These are phyloP conservation scores for Rissa tridactyla DNA, from an alignment of 2,113 vertebrate species.

Conservation along the genomic window DNA sequence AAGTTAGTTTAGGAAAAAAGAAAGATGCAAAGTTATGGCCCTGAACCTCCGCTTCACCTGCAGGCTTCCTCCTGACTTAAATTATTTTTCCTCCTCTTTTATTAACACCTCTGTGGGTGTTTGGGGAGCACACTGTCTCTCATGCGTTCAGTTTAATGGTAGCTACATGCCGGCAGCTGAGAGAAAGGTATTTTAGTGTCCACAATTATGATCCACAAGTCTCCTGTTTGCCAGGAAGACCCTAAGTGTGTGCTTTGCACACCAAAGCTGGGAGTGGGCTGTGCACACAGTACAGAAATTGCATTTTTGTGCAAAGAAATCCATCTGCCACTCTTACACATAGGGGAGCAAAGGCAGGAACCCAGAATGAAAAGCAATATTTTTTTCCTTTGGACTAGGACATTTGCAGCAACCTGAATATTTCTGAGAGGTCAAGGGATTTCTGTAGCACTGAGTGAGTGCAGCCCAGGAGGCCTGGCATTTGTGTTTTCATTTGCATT, in stretches of 20 bases:
- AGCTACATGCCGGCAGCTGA: background rate
- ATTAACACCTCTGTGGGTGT: background rate
- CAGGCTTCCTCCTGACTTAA: background rate
- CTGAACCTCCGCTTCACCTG: background rate
- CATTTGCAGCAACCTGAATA: background rate
- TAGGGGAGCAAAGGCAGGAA: background rate
- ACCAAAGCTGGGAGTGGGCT: background rate
- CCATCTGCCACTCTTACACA: background rate
- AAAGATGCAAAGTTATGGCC: background rate
- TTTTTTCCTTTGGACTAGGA: background rate
- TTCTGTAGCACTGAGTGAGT: background rate
- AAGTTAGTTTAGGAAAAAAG: background rate
- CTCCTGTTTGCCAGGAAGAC: background rate
- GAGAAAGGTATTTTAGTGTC: background rate
- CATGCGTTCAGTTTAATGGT: background rate
- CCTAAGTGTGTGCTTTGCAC: background rate
- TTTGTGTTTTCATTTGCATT: constrained; percentile 17
- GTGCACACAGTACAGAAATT: background rate
- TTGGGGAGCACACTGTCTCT: background rate
- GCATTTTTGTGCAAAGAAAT: background rate
- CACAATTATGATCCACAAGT: background rate
- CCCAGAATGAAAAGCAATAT: background rate
- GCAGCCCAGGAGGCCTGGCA: constrained; percentile 4
- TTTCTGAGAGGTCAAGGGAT: constrained; percentile 9
- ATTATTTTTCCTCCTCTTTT: background rate